These are phyloP conservation scores for Idaea dimidiata DNA, from an alignment of 2,888 invertebrate species.

Conservation along the genomic window DNA sequence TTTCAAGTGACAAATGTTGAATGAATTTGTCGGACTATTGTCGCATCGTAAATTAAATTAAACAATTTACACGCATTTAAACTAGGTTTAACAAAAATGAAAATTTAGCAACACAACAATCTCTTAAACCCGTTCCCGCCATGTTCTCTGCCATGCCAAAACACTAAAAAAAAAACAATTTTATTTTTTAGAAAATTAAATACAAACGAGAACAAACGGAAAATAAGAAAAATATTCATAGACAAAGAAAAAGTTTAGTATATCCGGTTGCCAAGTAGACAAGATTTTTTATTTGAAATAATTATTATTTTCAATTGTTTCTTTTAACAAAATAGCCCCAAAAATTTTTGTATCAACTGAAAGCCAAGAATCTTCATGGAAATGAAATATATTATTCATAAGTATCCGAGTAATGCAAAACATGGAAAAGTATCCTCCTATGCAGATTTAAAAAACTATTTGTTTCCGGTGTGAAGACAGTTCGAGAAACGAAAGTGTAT, in stretches of 20 bases:
- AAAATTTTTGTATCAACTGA: conserved; percentile 45
- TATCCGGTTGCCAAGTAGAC: conserved; percentile 46
- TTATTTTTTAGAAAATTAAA: not conserved
- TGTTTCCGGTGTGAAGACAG: conserved; percentile 77
- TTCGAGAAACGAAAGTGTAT: conserved; percentile 75
- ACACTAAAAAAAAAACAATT: no score
- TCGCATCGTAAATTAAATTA: no score
- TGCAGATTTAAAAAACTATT: conserved; percentile 63
- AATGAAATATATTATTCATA: conserved; percentile 59
- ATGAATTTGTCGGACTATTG: no score
- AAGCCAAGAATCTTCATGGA: conserved; percentile 41
- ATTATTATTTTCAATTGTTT: conserved; percentile 37
- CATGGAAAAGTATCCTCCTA: conserved; percentile 50
- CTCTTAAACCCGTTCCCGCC: no score
- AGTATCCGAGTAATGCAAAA: conserved; percentile 44
- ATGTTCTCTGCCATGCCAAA: no score
- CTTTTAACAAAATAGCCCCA: conserved; percentile 30
- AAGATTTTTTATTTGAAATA: conserved; percentile 27
- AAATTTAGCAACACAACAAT: no score
- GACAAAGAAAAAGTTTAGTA: conserved; percentile 37
- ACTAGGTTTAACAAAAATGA: no score
- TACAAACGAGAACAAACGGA: not conserved
- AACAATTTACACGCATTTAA: no score
- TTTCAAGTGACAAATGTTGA: no score
- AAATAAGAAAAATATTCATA: conserved; percentile 20